Conservation (phyloP, 1,140 invertebrate genomes). For the Aphaenogaster ashmeadi region DNA sequence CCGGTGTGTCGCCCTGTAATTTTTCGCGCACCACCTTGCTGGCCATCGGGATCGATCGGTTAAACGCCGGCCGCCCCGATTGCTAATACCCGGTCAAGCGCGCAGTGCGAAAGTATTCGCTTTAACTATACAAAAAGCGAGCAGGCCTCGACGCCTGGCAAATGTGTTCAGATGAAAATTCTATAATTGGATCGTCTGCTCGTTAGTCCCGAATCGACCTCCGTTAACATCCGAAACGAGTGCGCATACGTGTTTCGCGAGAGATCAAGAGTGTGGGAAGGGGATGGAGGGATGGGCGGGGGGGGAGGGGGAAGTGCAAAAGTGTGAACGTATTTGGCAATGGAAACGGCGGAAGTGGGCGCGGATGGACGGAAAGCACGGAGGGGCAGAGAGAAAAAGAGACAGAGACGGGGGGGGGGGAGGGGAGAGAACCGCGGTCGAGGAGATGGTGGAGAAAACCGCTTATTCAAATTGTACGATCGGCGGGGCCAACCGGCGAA, state of each 20-base stretch:
- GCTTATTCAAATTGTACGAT: slow-evolving; percentile 72
- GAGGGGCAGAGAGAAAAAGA: not conserved
- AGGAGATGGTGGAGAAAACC: slow-evolving; percentile 50
- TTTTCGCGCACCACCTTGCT: slow-evolving; percentile 65
- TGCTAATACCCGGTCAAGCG: slow-evolving; percentile 55
- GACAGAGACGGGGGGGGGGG: not conserved
- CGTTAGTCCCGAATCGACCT: slow-evolving; percentile 83
- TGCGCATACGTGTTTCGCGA: slow-evolving; percentile 50
- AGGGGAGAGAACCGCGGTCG: not conserved
- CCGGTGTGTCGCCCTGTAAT: slow-evolving; percentile 58
- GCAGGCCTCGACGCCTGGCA: slow-evolving; percentile 47
- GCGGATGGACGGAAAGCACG: not conserved
- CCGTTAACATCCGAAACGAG: slow-evolving; percentile 78
- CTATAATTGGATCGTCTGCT: slow-evolving; percentile 83
- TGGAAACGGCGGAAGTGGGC: slow-evolving; percentile 45
- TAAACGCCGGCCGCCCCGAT: slow-evolving; percentile 43
- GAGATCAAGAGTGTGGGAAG: slow-evolving; percentile 7
- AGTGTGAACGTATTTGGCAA: slow-evolving; percentile 50
- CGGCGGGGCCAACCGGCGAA: not conserved
- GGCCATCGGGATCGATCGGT: slow-evolving; percentile 56
- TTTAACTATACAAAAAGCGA: slow-evolving; percentile 72
- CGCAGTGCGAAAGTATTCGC: slow-evolving; percentile 34
- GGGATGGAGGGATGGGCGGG: slow-evolving; percentile 68
- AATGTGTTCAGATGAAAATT: slow-evolving; percentile 81
- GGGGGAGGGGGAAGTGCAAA: slow-evolving; percentile 68